phyloP scores from a whole-genome alignment of 1,140 invertebrate species.

The Drosophila neocordata region DNA sequence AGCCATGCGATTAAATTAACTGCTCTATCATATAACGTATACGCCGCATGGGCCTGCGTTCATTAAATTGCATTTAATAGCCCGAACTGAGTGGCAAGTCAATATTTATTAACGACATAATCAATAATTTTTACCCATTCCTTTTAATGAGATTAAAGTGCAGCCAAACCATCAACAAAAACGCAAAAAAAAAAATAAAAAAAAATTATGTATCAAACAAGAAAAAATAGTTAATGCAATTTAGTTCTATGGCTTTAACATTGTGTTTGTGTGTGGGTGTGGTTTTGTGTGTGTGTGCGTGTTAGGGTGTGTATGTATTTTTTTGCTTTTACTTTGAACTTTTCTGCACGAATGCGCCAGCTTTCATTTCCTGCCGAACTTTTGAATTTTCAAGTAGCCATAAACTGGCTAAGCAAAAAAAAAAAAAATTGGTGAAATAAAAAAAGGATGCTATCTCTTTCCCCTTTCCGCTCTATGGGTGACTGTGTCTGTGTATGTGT shows the following conservation, averaged over 20 bases:
- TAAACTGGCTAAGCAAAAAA: slow-evolving; percentile 46
- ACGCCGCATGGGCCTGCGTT: slow-evolving; percentile 44
- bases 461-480: slow-evolving; percentile 1
- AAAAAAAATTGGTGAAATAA: slow-evolving; percentile 17
- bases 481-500: slow-evolving; percentile 1
- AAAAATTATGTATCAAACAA: slow-evolving; percentile 12
- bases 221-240: slow-evolving; percentile 67
- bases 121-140: slow-evolving; percentile 59
- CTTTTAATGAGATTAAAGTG: slow-evolving; percentile 65
- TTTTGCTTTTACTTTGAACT: slow-evolving; percentile 49
- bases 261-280: background rate
- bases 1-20: slow-evolving; percentile 52
- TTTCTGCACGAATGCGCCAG: slow-evolving; percentile 74
- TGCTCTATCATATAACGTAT: slow-evolving; percentile 64
- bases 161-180: slow-evolving; percentile 10
- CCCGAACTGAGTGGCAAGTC: slow-evolving; percentile 52
- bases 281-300: background rate
- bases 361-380: slow-evolving; percentile 71
- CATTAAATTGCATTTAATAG: slow-evolving; percentile 72
- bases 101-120: slow-evolving; percentile 77
- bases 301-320: background rate
- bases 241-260: slow-evolving; percentile 39
- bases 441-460: slow-evolving; percentile 17
- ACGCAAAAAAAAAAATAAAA: slow-evolving; percentile 21
- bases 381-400: slow-evolving; percentile 64